Evolutionary conservation across 2,888 invertebrate genomes (phyloP), one percentile per base, ranked within the genome.

Genomic region (Hermaeophaga mercurialis): DNA sequence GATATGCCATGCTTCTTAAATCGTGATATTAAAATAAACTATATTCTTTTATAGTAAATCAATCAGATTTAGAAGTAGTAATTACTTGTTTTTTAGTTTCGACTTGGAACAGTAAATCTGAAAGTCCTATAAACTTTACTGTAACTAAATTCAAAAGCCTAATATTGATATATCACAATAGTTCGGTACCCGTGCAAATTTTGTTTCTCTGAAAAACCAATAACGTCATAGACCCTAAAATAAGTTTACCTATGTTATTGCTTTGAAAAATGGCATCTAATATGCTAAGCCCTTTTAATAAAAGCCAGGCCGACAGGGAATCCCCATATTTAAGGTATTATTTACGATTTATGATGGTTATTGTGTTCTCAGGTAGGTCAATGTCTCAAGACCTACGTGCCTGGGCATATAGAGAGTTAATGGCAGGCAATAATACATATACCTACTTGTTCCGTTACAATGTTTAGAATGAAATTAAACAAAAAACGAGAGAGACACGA

Each of bases 251-350:
- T 7, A 36, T 19, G 24, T 48, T 48, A 48, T 48, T 36, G 38
- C 48, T 48, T 54, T 48, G 24, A 43, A 48, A 54, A 41, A 47
- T 43, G 34, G 39, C 28, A 46, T 38, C 36, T 36, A 48, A 56
- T 38, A 33, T 38, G 19, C 39, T 47, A 38, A 44, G 50, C 44
- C 48, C 54, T 55, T 48, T 11, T 45, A 55, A 56, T 59, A 56
- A 55, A 53, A 52, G 47, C 18, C 14, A 31, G 39, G 45, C 59
- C 59, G 59, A 38, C 55, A 38, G 44, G 55, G 44, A 47, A 50
- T 52, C 53, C 44, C 59, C 43, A 36, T 48, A 24, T 36, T 55
- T 47, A 39, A 53, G 33, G 19, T 24, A 43, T 43, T 43, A 43
- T 43, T 43, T 43, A 26, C 43, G 19, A 43, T 43, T 43, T 43